A percentile compares a stretch with the other conserved stretches of the same genome.
phyloP scores from a whole-genome alignment of 2,113 vertebrate genomes.

The Patagioenas fasciata region DNA sequence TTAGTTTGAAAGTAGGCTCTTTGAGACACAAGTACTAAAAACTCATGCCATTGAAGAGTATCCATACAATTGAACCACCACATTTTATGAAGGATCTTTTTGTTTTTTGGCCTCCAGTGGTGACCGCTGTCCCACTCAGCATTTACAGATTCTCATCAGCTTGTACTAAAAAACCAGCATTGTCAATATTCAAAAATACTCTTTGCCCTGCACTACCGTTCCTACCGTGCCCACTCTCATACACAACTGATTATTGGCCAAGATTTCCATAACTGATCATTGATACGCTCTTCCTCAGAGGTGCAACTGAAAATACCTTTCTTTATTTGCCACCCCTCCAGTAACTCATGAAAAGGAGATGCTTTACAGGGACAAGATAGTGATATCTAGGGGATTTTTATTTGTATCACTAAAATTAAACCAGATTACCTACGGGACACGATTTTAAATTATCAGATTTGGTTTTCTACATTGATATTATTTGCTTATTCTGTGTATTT shows the following conservation, averaged over 20 bases:
- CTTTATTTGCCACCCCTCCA: background rate
- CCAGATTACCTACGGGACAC: background rate
- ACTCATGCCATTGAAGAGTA: background rate
- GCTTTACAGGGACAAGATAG: background rate
- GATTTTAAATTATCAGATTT: background rate
- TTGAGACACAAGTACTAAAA: background rate
- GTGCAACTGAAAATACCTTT: background rate
- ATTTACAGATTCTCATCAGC: background rate
- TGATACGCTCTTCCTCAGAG: background rate
- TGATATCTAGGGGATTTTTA: background rate
- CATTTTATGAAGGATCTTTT: background rate
- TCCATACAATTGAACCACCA: background rate
- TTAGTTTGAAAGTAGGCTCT: slow-evolving; percentile 1
- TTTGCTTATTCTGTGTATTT: background rate
- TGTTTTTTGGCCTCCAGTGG: background rate
- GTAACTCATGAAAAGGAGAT: background rate
- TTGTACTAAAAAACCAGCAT: background rate
- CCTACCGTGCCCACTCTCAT: background rate
- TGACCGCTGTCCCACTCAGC: background rate
- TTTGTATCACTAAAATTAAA: background rate
- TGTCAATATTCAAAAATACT: background rate
- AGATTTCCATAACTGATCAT: background rate
- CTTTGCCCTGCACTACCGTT: background rate
- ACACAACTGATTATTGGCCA: background rate
- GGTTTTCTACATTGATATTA: background rate